These are phyloP conservation scores for Ondatra zibethicus DNA, from an alignment of 2,113 vertebrate genomes.

Conservation along the genomic window DNA sequence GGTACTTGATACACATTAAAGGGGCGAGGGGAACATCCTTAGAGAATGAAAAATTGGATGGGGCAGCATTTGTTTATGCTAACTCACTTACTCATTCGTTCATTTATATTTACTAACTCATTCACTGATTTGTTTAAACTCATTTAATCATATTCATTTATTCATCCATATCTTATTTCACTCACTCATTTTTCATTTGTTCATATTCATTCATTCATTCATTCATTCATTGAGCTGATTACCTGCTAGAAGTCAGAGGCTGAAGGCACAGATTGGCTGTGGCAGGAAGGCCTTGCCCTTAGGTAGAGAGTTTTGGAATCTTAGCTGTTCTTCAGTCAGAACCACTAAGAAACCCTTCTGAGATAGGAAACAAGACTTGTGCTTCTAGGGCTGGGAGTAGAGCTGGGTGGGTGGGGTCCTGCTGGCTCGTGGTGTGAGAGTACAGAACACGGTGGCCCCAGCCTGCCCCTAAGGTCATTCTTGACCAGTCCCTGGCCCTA, in stretches of 20 bases:
- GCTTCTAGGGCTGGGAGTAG: background rate
- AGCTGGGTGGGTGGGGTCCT: background rate
- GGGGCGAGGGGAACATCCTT: fast-evolving
- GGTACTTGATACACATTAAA: background rate
- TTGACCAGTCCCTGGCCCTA: background rate
- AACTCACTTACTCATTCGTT: background rate
- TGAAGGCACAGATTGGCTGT: background rate
- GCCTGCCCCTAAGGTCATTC: background rate
- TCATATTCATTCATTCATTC: background rate
- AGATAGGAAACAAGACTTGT: background rate
- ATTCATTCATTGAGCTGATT: background rate
- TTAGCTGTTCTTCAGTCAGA: background rate
- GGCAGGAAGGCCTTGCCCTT: background rate
- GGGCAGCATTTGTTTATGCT: background rate
- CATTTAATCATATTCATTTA: background rate
- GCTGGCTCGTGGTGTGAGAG: background rate
- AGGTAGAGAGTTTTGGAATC: background rate
- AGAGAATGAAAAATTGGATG: background rate
- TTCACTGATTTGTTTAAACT: background rate
- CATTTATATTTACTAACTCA: background rate
- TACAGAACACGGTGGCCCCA: background rate
- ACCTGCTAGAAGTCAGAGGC: background rate
- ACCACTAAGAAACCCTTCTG: background rate
- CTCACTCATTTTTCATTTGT: background rate
- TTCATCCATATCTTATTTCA: background rate